A percentile compares a stretch with the other conserved stretches of the same genome.
Evolutionary conservation across 1,140 invertebrate genomes (phyloP).

Genomic region (Phymorhynchus buccinoides): DNA sequence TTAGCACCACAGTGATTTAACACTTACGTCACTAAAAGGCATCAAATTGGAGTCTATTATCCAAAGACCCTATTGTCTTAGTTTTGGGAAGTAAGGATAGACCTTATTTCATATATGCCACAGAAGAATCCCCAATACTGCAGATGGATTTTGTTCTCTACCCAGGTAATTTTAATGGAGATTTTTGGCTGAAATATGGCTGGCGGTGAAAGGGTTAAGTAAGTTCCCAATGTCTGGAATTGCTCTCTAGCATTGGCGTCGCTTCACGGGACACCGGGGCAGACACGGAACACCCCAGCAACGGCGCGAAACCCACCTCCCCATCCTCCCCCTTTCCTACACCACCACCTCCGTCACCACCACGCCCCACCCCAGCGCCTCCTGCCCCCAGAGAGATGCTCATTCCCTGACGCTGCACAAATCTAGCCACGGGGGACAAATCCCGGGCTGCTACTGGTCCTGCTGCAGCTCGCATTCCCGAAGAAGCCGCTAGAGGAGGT

Average conservation of each 20-base stretch:
- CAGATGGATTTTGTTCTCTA: no score
- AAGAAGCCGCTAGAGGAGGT: neutral
- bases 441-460: no score
- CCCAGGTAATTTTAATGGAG: no score
- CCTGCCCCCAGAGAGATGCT: neutral
- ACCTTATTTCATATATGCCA: no score
- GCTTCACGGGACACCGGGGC: neutral
- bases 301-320: neutral
- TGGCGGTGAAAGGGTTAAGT: no score
- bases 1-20: no score
- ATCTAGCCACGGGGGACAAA: neutral
- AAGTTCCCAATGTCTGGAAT: constrained; percentile 43
- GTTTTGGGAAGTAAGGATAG: no score
- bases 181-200: no score
- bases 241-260: constrained; percentile 44
- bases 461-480: neutral
- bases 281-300: neutral
- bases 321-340: neutral
- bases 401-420: neutral
- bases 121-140: no score
- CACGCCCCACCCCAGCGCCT: neutral
- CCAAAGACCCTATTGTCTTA: no score
- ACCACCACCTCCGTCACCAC: neutral
- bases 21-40: no score
- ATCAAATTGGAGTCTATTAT: no score